Evolutionary conservation across 2,797 vertebrate species (phyloP).

Genomic region (Cynodonichthys magdalenae): DNA sequence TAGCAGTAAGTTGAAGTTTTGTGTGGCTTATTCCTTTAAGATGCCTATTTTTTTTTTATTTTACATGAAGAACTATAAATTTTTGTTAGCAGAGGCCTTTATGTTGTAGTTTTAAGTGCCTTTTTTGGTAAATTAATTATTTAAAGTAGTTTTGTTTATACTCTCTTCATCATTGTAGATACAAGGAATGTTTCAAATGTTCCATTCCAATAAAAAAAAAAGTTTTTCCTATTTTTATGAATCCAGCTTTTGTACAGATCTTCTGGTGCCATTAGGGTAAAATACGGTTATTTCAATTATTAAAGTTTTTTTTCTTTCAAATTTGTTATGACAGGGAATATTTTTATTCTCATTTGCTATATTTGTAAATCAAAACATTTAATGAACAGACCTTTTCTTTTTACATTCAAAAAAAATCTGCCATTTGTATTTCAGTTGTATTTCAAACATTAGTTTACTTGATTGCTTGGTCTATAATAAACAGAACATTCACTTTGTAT

Average conservation of each 20-base stretch:
- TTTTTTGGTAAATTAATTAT: slow-evolving; percentile 33
- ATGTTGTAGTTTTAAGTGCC: slow-evolving; percentile 56
- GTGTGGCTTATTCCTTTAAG: slow-evolving; percentile 11
- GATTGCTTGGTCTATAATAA: not conserved
- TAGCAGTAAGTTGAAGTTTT: slow-evolving; percentile 1
- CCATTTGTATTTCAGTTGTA: not conserved
- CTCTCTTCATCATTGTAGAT: not conserved
- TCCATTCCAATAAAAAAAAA: slow-evolving; percentile 3
- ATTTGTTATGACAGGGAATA: not conserved
- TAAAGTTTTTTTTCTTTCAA: not conserved
- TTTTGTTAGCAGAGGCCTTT: slow-evolving; percentile 5
- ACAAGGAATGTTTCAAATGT: slow-evolving; percentile 4
- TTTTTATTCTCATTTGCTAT: slow-evolving; percentile 6
- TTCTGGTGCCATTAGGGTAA: not conserved
- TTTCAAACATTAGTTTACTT: not conserved
- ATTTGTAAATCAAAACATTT: slow-evolving; percentile 12
- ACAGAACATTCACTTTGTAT: not conserved
- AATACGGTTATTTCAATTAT: slow-evolving; percentile 1
- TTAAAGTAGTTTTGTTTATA: not conserved
- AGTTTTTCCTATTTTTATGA: not conserved
- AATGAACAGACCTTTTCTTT: not conserved
- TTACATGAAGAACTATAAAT: not conserved
- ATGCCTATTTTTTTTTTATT: slow-evolving; percentile 7
- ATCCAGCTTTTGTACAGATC: slow-evolving; percentile 6
- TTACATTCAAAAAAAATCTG: not conserved